Evolutionary conservation across 2,113 vertebrate species (phyloP), one percentile per base, ranked within the genome.

Genomic region (Amblyopsis rosae): DNA sequence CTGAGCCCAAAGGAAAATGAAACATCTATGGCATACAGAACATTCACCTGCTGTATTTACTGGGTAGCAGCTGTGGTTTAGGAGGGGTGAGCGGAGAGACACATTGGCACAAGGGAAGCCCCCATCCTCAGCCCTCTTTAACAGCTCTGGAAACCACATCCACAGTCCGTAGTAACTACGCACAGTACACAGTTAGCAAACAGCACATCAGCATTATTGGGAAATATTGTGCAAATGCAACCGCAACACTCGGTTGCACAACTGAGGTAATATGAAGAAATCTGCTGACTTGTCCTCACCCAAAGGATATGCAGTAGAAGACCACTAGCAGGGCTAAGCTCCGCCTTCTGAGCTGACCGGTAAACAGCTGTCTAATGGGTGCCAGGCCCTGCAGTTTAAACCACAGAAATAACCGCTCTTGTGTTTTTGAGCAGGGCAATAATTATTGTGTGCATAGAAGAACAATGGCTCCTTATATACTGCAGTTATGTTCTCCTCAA

Each of bases 91-190:
- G 0, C 16, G 15, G 9, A 45, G 53, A 15, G 88, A 82, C 17
- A 72, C 11, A 57, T 90, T 91, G 63, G 86, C 62, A 33, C 93
- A 93, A 1, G 92, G 86, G 0, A 89, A 90, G 3, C 90, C 91
- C 0, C 90, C 89, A 0, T 59, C 76, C 58, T 93, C 91, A 0
- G 82, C 35, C 60, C 89, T 86, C 15, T 59, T 68, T 33, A 94
- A 90, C 16, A 93, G 87, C 80, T 90, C 91, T 0, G 92, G 92
- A 65, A 92, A 91, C 92, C 92, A 94, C 92, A 93, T 93, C 93
- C 92, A 93, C 66, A 93, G 84, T 0, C 93, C 92, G 6, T 93
- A 93, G 68, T 90, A 93, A 3, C 93, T 93, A 35, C 12, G 72
- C 63, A 82, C 35, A 64, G 10, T 1, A 49, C 54, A 17, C 13